Conservation (phyloP, 2,888 invertebrate species). For the Diarsia mendica region DNA sequence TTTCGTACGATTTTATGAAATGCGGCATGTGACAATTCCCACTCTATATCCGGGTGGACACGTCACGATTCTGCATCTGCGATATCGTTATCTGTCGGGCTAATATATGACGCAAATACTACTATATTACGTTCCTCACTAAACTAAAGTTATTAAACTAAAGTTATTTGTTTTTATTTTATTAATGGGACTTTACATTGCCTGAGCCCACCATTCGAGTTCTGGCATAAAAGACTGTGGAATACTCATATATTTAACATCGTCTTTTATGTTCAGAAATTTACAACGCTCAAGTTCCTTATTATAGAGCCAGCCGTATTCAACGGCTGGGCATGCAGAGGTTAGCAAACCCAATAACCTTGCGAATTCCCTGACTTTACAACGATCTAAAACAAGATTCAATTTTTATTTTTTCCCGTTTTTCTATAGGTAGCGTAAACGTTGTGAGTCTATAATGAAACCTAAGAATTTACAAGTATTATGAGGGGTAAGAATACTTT, state of each 20-base stretch:
- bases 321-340: neutral
- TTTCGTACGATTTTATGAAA: conserved; percentile 17
- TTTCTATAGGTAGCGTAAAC: neutral
- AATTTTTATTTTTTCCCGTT: too few relatives aligned
- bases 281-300: neutral
- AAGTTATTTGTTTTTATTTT: neutral
- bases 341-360: neutral
- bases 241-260: neutral
- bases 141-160: neutral
- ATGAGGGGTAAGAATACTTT: neutral
- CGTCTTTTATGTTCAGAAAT: neutral
- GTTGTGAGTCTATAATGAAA: neutral
- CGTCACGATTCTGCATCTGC: conserved; percentile 31
- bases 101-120: conserved; percentile 1
- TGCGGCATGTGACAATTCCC: conserved; percentile 21
- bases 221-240: neutral
- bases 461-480: neutral
- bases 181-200: neutral
- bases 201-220: neutral
- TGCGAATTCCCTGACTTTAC: neutral
- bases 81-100: neutral
- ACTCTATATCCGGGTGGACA: conserved; percentile 27
- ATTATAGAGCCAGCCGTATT: neutral
- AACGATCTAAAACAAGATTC: neutral
- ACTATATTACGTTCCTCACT: neutral